Percentiles rank a stretch among this genome's conserved stretches.
Conservation (phyloP, 2,888 invertebrate species). For the Allolobophora icterica region DNA sequence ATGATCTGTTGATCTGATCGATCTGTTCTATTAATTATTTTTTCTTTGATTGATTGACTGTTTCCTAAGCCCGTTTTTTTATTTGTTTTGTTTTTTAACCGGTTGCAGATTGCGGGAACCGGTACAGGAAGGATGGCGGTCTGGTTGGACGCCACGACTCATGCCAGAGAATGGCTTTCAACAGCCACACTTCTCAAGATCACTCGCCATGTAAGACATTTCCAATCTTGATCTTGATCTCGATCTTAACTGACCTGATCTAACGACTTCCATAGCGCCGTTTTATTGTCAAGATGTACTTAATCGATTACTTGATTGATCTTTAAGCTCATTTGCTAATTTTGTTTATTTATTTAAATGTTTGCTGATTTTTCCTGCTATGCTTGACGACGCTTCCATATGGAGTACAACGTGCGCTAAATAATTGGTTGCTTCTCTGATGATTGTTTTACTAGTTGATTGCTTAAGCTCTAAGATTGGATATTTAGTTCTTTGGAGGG, state of each 20-base stretch:
- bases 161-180: constrained; percentile 45
- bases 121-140: background rate
- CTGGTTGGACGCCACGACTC: constrained; percentile 43
- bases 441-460: background rate
- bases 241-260: background rate
- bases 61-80: background rate
- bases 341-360: background rate
- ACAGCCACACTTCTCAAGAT: constrained; percentile 43
- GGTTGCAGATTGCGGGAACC: background rate
- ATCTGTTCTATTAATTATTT: too few species aligned
- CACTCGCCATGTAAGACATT: constrained; percentile 34
- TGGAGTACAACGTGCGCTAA: background rate
- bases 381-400: background rate
- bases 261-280: too few species aligned
- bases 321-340: background rate
- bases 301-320: background rate
- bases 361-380: background rate
- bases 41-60: background rate
- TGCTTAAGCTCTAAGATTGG: background rate
- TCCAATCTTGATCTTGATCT: background rate
- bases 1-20: background rate
- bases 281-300: background rate
- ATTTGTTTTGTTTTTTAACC: background rate
- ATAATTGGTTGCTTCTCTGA: background rate
- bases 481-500: background rate